Conservation (phyloP, 2,888 invertebrate genomes). For the Dorcus hopei region DNA sequence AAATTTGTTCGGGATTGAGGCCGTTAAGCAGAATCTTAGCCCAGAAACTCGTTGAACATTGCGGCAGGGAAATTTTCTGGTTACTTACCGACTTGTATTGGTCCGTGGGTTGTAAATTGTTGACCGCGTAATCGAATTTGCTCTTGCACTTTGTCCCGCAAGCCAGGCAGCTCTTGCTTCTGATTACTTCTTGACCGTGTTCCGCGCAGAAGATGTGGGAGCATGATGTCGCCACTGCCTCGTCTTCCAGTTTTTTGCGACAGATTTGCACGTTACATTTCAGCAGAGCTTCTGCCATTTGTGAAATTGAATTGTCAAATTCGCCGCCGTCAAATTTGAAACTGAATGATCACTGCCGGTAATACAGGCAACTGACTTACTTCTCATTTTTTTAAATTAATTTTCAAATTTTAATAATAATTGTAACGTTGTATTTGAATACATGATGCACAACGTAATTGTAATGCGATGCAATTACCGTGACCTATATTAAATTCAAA, state of each 20-base stretch:
- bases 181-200: conserved; percentile 54
- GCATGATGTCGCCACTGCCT: conserved; percentile 57
- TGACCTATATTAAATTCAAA: too few relatives aligned
- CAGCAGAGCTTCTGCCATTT: conserved; percentile 28
- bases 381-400: too few relatives aligned
- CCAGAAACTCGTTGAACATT: too few relatives aligned
- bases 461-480: too few relatives aligned
- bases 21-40: conserved; percentile 43
- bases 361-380: too few relatives aligned
- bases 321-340: too few relatives aligned
- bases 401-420: too few relatives aligned
- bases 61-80: not conserved
- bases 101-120: conserved; percentile 53
- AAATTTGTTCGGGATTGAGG: conserved; percentile 54
- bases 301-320: not conserved
- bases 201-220: conserved; percentile 57
- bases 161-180: conserved; percentile 52
- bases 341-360: too few relatives aligned
- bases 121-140: conserved; percentile 56
- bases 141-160: conserved; percentile 53
- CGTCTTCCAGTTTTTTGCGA: conserved; percentile 49
- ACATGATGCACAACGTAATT: too few relatives aligned
- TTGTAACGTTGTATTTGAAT: too few relatives aligned
- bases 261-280: conserved; percentile 56
- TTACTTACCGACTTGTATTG: conserved; percentile 54